These are phyloP conservation scores for Andrena flavipes DNA, from an alignment of 2,888 invertebrate genomes.

Conservation along the genomic window DNA sequence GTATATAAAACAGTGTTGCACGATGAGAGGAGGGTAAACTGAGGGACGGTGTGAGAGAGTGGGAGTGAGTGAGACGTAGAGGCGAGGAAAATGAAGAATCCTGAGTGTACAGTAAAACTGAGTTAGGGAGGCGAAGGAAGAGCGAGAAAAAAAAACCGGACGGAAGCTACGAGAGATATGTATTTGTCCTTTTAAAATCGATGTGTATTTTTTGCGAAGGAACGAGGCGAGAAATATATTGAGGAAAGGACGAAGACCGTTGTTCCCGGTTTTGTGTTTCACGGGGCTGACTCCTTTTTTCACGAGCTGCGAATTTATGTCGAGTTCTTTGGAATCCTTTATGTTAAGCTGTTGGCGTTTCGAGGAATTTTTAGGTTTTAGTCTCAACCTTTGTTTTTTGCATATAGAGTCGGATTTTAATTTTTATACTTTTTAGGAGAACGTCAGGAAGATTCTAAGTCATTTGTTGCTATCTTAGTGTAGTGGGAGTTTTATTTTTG, in stretches of 20 bases:
- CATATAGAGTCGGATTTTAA: too few relatives aligned
- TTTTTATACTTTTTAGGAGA: too few relatives aligned
- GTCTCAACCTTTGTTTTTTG: too few relatives aligned
- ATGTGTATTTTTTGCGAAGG: constrained; percentile 58
- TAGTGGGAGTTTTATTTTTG: neutral
- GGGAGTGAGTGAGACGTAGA: constrained; percentile 21
- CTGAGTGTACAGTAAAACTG: constrained; percentile 29
- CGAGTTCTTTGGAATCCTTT: constrained; percentile 16
- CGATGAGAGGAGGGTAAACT: constrained; percentile 34
- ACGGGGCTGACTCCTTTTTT: constrained; percentile 29
- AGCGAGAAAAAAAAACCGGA: constrained; percentile 28
- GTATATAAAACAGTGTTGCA: constrained; percentile 72
- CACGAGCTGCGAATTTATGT: constrained; percentile 11
- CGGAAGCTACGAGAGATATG: constrained; percentile 23
- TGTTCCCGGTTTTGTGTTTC: constrained; percentile 48
- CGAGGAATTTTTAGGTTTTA: neutral
- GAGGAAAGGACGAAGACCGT: constrained; percentile 16
- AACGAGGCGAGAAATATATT: constrained; percentile 33
- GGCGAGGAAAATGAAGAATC: constrained; percentile 1
- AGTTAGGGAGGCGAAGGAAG: constrained; percentile 34
- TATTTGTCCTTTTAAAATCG: constrained; percentile 57
- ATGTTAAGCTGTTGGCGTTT: neutral
- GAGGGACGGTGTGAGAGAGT: constrained; percentile 25
- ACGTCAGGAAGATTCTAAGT: neutral
- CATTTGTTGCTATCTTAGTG: neutral